phyloP scores from a whole-genome alignment of 2,797 vertebrate genomes.

The Trachops cirrhosus region DNA sequence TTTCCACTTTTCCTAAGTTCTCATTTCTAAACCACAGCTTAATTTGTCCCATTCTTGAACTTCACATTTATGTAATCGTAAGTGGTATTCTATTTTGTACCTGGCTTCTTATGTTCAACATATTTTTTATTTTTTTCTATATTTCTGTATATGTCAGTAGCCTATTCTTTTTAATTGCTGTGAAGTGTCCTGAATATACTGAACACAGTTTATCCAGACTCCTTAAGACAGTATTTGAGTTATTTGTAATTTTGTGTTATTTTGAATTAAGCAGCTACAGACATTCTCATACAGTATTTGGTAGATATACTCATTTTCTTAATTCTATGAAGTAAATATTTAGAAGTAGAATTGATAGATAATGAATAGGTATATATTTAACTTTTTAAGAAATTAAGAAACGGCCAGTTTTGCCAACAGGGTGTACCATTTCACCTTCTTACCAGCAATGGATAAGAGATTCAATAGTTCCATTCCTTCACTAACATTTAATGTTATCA shows the following conservation, averaged over 20 bases:
- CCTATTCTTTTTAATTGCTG: neutral
- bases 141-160: neutral
- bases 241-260: neutral
- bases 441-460: neutral
- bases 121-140: neutral
- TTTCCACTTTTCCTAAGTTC: neutral
- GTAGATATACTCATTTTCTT: neutral
- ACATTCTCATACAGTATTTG: neutral
- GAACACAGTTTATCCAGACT: neutral
- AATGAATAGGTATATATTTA: neutral
- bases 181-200: neutral
- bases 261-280: neutral
- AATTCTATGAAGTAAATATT: neutral
- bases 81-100: neutral
- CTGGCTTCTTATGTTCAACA: neutral
- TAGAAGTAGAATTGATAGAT: neutral
- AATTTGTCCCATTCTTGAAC: neutral
- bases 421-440: neutral
- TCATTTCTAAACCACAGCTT: neutral
- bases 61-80: neutral
- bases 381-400: neutral
- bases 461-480: neutral
- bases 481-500: neutral
- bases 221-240: neutral
- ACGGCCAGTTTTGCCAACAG: neutral